Evolutionary conservation across 2,888 invertebrate genomes (phyloP).

Genomic region (Abrostola triplasia): DNA sequence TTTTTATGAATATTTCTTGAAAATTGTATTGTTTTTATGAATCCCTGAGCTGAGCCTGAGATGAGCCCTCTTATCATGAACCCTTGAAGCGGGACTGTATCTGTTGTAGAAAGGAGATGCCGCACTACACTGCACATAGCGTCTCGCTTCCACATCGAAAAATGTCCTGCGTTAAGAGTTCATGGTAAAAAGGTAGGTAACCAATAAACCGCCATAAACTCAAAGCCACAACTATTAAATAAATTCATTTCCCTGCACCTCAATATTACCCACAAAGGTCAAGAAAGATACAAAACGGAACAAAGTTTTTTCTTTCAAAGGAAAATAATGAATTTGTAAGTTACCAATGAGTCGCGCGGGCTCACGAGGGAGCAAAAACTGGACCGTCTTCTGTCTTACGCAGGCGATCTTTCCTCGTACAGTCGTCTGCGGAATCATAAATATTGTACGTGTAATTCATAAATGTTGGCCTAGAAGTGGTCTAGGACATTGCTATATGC

Average conservation of each 20-base stretch:
- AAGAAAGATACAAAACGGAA: constrained; percentile 16
- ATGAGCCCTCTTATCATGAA: too few species aligned
- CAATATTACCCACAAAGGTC: constrained; percentile 1
- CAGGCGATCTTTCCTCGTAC: constrained; percentile 53
- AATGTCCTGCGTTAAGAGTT: too few species aligned
- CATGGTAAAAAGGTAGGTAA: too few species aligned
- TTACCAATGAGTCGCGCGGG: constrained; percentile 44
- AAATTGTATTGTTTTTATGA: too few species aligned
- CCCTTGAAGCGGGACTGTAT: too few species aligned
- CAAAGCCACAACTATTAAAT: background rate
- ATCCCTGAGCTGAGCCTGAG: too few species aligned
- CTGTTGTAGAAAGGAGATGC: too few species aligned
- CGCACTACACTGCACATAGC: too few species aligned
- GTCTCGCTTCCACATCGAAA: too few species aligned
- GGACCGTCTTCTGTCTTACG: constrained; percentile 43
- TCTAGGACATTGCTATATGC: too few species aligned
- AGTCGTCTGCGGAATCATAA: constrained; percentile 15
- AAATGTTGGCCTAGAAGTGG: too few species aligned
- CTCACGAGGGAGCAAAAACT: constrained; percentile 48
- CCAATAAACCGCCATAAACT: background rate
- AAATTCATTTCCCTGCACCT: background rate
- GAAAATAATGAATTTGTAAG: constrained; percentile 57
- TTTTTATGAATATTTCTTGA: too few species aligned
- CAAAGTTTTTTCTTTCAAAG: constrained; percentile 29
- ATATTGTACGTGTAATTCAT: background rate